Evolutionary conservation across 2,113 vertebrate species (phyloP), one percentile per base, ranked within the genome.

Genomic region (Eleginops maclovinus): DNA sequence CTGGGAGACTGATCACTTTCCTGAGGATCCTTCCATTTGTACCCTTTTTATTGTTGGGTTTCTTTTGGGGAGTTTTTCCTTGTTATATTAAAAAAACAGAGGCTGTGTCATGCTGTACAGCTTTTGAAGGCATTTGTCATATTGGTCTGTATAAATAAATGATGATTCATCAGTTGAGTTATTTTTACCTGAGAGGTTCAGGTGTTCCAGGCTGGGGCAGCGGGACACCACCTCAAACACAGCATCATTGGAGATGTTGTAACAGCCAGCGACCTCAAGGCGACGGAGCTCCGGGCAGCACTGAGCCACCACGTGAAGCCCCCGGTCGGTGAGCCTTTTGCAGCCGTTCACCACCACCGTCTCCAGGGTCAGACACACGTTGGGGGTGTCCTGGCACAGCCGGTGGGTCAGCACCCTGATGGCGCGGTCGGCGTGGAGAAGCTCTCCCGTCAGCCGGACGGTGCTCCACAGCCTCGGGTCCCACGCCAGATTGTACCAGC

Each of bases 401-500:
- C 98, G 95, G 82, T 96, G 95, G 14, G 98, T 99, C 73, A 99
- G 96, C 79, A 99, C 96, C 77, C 96, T 93, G 79, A 99, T 94
- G 74, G 98, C 98, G 2, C 98, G 96, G 95, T 99, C 98, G 11
- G 95, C 97, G 0, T 98, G 95, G 72, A 99, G 93, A 67, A 96
- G 96, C 89, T 99, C 98, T 3, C 98, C 98, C 0, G 95, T 96
- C 28, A 99, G 93, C 81, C 95, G 95, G 56, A 99, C 95, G 83
- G 95, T 94, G 92, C 95, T 93, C 98, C 98, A 99, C 17, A 99
- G 95, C 1, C 96, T 94, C 0, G 98, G 97, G 93, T 99, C 98
- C 98, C 98, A 99, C 22, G 97, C 96, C 80, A 99, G 94, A 91
- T 98, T 98, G 91, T 99, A 98, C 98, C 98, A 99, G 90, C 96